phyloP scores from a whole-genome alignment of 2,888 invertebrate genomes.

The Oligia fasciuncula region DNA sequence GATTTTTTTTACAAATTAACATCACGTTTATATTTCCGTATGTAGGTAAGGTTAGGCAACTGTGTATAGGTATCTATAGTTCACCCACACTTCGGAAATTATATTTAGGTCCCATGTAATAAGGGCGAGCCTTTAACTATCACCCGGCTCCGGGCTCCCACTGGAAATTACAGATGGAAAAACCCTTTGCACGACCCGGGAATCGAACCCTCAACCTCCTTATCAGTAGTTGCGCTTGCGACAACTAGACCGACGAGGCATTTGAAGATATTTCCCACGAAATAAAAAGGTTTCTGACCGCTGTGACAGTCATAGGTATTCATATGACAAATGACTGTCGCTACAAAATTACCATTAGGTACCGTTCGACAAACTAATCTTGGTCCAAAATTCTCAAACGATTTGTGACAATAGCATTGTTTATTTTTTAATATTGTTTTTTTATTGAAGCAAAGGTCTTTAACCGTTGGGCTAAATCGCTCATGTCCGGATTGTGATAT shows the following conservation, averaged over 20 bases:
- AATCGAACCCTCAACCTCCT: background rate
- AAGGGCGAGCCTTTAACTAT: no score
- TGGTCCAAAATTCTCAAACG: slow-evolving; percentile 52
- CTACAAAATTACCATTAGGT: slow-evolving; percentile 37
- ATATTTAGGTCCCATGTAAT: no score
- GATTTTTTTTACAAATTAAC: no score
- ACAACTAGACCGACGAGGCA: background rate
- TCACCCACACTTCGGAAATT: no score
- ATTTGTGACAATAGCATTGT: slow-evolving; percentile 60
- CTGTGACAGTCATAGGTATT: slow-evolving; percentile 26
- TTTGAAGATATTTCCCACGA: slow-evolving; percentile 11
- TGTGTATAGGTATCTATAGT: no score
- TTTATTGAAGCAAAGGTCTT: slow-evolving; percentile 74
- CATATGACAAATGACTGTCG: slow-evolving; percentile 47
- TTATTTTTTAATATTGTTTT: slow-evolving; percentile 43
- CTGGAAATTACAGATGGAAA: background rate
- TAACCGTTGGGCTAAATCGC: slow-evolving; percentile 79
- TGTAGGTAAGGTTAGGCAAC: no score
- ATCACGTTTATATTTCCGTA: no score
- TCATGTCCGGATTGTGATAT: slow-evolving; percentile 75
- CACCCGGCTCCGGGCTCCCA: no score
- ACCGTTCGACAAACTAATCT: slow-evolving; percentile 60
- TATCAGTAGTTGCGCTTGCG: background rate
- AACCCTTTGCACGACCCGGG: background rate
- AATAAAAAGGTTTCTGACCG: slow-evolving; percentile 49